These are phyloP conservation scores for Acrocyrtus sp. DNA, from an alignment of 2,888 invertebrate genomes.

Conservation along the genomic window DNA sequence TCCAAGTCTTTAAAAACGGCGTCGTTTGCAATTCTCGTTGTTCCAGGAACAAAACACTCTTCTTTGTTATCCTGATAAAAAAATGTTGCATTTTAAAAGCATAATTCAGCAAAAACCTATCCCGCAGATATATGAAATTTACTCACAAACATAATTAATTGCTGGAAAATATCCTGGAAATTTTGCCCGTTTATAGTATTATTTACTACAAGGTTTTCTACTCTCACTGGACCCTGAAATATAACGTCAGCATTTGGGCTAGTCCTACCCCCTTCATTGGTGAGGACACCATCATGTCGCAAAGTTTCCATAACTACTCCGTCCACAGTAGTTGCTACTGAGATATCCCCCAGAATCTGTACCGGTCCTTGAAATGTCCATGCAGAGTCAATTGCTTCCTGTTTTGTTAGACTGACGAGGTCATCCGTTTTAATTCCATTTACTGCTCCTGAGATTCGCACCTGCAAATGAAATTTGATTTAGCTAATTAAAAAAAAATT, in stretches of 20 bases:
- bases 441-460: conserved; percentile 18
- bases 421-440: conserved; percentile 38
- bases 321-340: conserved; percentile 41
- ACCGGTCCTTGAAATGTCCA: conserved; percentile 50
- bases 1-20: conserved; percentile 23
- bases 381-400: conserved; percentile 1
- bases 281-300: conserved; percentile 35
- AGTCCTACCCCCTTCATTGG: conserved; percentile 11
- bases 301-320: conserved; percentile 47
- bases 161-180: conserved; percentile 47
- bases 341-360: conserved; percentile 33
- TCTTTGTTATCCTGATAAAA: too few species aligned
- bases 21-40: conserved; percentile 34
- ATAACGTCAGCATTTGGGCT: conserved; percentile 49
- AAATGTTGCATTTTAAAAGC: too few species aligned
- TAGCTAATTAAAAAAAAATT: too few species aligned
- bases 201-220: conserved; percentile 40
- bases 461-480: conserved; percentile 31
- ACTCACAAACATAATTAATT: conserved; percentile 54
- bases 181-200: conserved; percentile 46
- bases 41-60: conserved; percentile 29
- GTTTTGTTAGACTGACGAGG: conserved; percentile 32
- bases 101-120: too few species aligned
- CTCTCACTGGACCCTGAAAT: conserved; percentile 42
- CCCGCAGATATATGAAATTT: neutral